phyloP scores from a whole-genome alignment of 1,140 invertebrate species.

The Augochlora pura region DNA sequence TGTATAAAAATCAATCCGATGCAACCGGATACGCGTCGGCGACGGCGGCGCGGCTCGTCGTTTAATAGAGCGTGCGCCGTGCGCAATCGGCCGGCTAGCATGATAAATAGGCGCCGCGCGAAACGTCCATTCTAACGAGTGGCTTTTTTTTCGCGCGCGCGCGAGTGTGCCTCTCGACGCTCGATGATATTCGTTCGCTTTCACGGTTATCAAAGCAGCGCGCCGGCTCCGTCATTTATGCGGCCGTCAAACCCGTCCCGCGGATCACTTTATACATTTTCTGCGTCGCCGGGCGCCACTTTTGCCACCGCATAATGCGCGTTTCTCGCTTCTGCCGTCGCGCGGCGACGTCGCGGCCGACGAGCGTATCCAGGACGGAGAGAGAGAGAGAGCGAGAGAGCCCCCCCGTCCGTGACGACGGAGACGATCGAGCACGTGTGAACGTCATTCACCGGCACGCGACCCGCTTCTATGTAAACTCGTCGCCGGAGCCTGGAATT shows the following conservation, averaged over 20 bases:
- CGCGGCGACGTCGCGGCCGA: no score
- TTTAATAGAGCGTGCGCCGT: not conserved
- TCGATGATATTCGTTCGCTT: conserved; percentile 4
- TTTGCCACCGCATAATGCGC: not conserved
- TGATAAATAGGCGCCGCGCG: not conserved
- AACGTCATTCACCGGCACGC: not conserved
- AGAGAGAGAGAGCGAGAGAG: no score
- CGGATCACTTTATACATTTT: not conserved
- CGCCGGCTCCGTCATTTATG: not conserved
- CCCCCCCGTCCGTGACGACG: no score
- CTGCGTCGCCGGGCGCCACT: not conserved
- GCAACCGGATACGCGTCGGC: not conserved
- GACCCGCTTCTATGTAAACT: not conserved
- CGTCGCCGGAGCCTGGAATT: no score
- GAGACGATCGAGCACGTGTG: not conserved
- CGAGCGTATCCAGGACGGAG: no score
- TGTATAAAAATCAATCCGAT: not conserved
- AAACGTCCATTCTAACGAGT: conserved; percentile 4
- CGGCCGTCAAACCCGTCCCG: not conserved
- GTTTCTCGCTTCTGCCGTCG: not conserved
- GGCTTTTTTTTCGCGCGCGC: conserved; percentile 1
- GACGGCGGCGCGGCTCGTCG: not conserved
- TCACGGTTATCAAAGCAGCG: not conserved
- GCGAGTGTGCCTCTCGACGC: not conserved
- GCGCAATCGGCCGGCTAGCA: not conserved